Evolutionary conservation across 2,113 vertebrate genomes (phyloP).

Genomic region (Cyphomyrus plagiostoma): DNA sequence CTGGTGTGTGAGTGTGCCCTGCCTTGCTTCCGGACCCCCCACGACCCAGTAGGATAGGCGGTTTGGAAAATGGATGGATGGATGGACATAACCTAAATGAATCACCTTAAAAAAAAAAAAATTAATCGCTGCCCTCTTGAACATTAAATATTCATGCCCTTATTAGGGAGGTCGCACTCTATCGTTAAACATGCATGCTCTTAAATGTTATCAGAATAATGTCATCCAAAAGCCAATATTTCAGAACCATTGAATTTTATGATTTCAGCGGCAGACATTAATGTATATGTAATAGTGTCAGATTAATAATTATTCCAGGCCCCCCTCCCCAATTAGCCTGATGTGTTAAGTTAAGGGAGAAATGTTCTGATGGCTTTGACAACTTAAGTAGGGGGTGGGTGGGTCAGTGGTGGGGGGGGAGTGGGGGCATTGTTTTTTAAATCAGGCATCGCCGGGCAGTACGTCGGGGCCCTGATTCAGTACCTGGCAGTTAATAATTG

Average conservation of each 20-base stretch:
- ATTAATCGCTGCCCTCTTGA: background rate
- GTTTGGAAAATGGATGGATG: no score
- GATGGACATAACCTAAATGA: background rate
- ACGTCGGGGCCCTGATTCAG: conserved; percentile 64
- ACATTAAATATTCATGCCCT: background rate
- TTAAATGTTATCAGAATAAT: background rate
- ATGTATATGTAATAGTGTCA: background rate
- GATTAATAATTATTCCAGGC: conserved; percentile 19
- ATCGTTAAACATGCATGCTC: background rate
- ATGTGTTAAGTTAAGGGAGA: conserved; percentile 50
- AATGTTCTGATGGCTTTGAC: conserved; percentile 61
- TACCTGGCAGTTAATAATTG: conserved; percentile 70
- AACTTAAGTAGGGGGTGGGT: conserved; percentile 59
- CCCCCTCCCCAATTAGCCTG: background rate
- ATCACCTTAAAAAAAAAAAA: background rate
- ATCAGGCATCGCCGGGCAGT: conserved; percentile 59
- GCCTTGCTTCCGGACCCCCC: no score
- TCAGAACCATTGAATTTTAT: background rate
- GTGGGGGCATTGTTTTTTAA: conserved; percentile 62
- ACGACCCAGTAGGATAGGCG: no score
- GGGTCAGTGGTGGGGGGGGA: conserved; percentile 17
- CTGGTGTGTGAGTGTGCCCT: no score
- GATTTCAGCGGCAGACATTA: background rate
- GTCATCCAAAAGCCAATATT: background rate
- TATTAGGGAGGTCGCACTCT: background rate